phyloP scores from a whole-genome alignment of 2,113 vertebrate species.

The Oxyruncus cristatus region DNA sequence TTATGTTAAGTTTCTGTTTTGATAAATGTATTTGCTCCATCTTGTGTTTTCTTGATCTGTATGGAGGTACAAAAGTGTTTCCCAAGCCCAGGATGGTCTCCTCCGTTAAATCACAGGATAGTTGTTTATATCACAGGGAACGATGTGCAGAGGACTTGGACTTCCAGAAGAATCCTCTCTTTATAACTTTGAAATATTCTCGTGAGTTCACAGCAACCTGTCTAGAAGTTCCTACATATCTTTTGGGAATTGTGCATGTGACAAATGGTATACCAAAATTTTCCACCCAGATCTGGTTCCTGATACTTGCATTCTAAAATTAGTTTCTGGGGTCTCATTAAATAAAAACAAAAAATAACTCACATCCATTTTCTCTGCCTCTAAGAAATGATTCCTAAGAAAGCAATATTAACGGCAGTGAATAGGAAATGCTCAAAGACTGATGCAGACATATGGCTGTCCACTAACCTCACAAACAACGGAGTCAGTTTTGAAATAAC shows the following conservation, averaged over 20 bases:
- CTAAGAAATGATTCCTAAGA: not conserved
- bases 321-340: not conserved
- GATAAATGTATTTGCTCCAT: not conserved
- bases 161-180: not conserved
- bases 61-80: not conserved
- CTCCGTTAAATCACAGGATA: not conserved
- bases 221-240: not conserved
- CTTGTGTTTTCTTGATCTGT: not conserved
- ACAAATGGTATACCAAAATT: not conserved
- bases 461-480: not conserved
- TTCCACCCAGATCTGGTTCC: not conserved
- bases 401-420: not conserved
- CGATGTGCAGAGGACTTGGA: not conserved
- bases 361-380: not conserved
- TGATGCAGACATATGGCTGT: not conserved
- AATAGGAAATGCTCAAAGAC: not conserved
- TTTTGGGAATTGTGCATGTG: not conserved
- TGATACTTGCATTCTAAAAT: not conserved
- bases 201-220: not conserved
- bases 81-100: not conserved
- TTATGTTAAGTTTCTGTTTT: not conserved
- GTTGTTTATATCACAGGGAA: not conserved
- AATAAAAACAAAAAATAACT: not conserved
- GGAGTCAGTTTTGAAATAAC: not conserved
- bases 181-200: not conserved